Conservation (phyloP, 1,140 invertebrate genomes). For the Bombus sibiricus region DNA sequence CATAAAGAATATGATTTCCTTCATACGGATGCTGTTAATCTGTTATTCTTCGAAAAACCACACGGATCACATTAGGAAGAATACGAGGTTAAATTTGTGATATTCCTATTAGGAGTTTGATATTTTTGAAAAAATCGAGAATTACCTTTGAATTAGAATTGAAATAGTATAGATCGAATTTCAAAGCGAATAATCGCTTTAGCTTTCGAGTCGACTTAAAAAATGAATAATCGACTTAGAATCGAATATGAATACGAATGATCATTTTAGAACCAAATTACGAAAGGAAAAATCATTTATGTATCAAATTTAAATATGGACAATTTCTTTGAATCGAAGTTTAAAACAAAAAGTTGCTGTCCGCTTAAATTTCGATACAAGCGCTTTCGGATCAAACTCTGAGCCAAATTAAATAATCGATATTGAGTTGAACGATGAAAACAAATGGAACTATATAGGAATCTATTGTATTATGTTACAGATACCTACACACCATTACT, state of each 20-base stretch:
- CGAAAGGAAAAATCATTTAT: neutral
- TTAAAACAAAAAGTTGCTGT: neutral
- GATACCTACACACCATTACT: neutral
- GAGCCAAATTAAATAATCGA: neutral
- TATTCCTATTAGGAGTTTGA: neutral
- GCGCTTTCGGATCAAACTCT: neutral
- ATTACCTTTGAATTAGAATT: neutral
- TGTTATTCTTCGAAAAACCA: conserved; percentile 50
- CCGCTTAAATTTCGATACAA: no score
- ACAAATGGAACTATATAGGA: neutral
- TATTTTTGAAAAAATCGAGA: neutral
- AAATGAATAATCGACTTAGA: neutral
- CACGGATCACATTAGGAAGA: conserved; percentile 25
- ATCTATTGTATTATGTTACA: neutral
- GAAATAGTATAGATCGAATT: neutral
- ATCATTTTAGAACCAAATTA: neutral
- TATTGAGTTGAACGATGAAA: neutral
- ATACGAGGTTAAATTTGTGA: conserved; percentile 16
- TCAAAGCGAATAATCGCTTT: neutral
- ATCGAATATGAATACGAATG: neutral
- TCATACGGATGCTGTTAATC: conserved; percentile 63
- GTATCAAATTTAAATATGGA: neutral
- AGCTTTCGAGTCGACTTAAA: no score
- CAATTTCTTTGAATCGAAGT: neutral
- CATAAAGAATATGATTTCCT: conserved; percentile 10